phyloP scores from a whole-genome alignment of 2,888 invertebrate species.

The Ennomos fuscantarius region DNA sequence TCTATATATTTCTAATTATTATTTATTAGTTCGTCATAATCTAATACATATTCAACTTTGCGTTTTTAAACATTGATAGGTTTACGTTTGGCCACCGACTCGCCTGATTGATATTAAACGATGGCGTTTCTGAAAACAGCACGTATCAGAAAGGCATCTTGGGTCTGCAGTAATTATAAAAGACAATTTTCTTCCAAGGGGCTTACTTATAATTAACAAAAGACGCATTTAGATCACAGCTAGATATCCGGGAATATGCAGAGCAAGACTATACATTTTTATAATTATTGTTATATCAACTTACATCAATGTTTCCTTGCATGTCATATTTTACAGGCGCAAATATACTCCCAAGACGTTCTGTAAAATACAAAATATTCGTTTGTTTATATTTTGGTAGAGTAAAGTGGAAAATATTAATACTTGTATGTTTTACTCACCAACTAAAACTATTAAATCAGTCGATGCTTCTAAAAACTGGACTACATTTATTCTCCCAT shows the following conservation, averaged over 20 bases:
- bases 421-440: conserved; percentile 69
- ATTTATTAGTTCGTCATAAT: too few relatives aligned
- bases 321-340: conserved; percentile 91
- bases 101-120: too few relatives aligned
- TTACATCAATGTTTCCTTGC: conserved; percentile 91
- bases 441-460: conserved; percentile 87
- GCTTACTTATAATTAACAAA: too few relatives aligned
- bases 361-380: conserved; percentile 72
- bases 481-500: conserved; percentile 85
- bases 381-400: neutral
- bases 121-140: too few relatives aligned
- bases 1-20: too few relatives aligned
- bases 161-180: too few relatives aligned
- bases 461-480: conserved; percentile 86
- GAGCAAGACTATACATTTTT: neutral
- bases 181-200: too few relatives aligned
- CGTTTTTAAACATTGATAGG: too few relatives aligned
- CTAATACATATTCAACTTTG: too few relatives aligned
- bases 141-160: too few relatives aligned
- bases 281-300: conserved; percentile 36
- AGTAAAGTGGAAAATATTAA: neutral
- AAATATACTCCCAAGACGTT: conserved; percentile 90
- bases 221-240: neutral
- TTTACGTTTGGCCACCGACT: too few relatives aligned
- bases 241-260: neutral